These are phyloP conservation scores for Turdus rufiventris DNA, from an alignment of 2,113 vertebrate genomes.

Conservation along the genomic window DNA sequence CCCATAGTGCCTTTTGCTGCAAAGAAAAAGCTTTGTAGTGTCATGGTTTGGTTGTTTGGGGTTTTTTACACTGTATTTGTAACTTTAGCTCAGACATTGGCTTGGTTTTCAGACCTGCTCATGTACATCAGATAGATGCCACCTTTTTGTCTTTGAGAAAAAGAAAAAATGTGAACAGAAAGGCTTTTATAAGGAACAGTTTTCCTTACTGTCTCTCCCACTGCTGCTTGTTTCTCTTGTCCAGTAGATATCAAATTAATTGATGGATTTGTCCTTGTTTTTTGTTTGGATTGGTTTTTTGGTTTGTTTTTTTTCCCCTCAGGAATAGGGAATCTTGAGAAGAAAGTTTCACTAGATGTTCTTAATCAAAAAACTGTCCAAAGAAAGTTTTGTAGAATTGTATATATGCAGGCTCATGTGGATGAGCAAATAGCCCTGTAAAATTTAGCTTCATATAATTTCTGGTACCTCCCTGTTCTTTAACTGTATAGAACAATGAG, in stretches of 20 bases:
- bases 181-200: neutral
- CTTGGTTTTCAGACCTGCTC: neutral
- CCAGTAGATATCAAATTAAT: neutral
- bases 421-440: neutral
- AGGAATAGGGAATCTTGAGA: neutral
- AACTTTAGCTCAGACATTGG: neutral
- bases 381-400: neutral
- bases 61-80: neutral
- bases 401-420: neutral
- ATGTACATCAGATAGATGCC: neutral
- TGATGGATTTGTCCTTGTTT: neutral
- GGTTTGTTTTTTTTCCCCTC: neutral
- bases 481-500: neutral
- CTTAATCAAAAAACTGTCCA: neutral
- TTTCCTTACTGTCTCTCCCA: neutral
- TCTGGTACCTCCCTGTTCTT: neutral
- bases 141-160: neutral
- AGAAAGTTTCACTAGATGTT: neutral
- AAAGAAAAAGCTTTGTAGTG: neutral
- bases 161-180: neutral
- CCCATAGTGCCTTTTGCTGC: neutral
- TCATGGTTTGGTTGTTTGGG: neutral
- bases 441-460: neutral
- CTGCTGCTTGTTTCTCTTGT: neutral
- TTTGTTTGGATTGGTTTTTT: neutral